These are phyloP conservation scores for Octonoba sinensis DNA, from an alignment of 2,888 invertebrate genomes.

Conservation along the genomic window DNA sequence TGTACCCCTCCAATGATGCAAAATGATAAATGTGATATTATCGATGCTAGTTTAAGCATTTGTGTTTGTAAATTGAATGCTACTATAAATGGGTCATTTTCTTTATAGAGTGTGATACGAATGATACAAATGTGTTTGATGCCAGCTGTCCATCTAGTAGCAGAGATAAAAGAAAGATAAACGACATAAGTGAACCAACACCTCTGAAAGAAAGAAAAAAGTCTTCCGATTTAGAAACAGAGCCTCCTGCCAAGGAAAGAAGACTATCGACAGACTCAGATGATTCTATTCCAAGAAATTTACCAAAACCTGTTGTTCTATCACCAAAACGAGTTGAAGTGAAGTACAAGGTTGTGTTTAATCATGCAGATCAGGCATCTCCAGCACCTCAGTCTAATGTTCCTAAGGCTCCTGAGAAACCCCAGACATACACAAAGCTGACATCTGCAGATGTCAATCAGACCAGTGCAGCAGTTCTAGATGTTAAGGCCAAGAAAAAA, in stretches of 20 bases:
- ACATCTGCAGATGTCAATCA: neutral
- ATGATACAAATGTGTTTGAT: neutral
- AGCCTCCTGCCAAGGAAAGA: slow-evolving; percentile 27
- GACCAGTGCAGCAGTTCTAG: neutral
- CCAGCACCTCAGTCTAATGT: neutral
- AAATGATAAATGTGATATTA: too few species aligned
- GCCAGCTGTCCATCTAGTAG: neutral
- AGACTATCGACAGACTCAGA: slow-evolving; percentile 34
- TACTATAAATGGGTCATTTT: too few species aligned
- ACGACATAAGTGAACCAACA: neutral
- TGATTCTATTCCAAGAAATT: slow-evolving; percentile 35
- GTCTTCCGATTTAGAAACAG: slow-evolving; percentile 13
- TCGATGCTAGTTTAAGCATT: too few species aligned
- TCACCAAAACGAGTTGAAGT: slow-evolving; percentile 38
- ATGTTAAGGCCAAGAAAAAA: slow-evolving; percentile 29
- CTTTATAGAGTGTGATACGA: too few species aligned
- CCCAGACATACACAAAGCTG: neutral
- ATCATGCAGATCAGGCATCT: neutral
- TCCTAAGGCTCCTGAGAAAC: neutral
- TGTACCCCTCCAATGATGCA: too few species aligned
- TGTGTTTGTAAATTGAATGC: too few species aligned
- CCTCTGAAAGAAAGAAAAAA: neutral
- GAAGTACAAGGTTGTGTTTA: neutral
- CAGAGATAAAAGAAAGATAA: slow-evolving; percentile 1
- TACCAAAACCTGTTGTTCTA: slow-evolving; percentile 59